Conservation (phyloP, 2,888 invertebrate species). For the Baronia brevicornis region DNA sequence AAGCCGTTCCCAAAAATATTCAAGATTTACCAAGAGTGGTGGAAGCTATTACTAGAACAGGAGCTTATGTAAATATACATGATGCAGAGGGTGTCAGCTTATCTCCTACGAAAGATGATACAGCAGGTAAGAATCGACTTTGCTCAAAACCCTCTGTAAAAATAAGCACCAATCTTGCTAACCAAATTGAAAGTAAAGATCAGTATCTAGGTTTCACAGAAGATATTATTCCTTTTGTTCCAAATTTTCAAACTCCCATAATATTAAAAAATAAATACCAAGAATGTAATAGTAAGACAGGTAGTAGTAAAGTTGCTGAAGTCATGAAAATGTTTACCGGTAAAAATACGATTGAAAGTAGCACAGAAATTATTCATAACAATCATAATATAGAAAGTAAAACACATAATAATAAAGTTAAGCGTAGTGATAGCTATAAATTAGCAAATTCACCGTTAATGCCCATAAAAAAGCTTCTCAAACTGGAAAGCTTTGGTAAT, state of each 20-base stretch:
- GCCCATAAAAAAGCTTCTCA: conserved; percentile 78
- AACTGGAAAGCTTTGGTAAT: conserved; percentile 62
- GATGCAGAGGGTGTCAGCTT: conserved; percentile 77
- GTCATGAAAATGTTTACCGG: conserved; percentile 65
- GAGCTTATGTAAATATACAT: conserved; percentile 84
- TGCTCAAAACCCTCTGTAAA: conserved; percentile 21
- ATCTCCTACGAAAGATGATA: conserved; percentile 77
- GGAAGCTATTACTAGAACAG: conserved; percentile 69
- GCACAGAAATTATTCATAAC: conserved; percentile 30
- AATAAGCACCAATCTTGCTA: conserved; percentile 30
- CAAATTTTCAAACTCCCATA: conserved; percentile 64
- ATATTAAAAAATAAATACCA: conserved; percentile 55
- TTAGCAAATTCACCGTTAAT: conserved; percentile 84
- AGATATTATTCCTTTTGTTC: conserved; percentile 59
- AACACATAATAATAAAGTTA: conserved; percentile 71
- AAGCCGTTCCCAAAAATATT: conserved; percentile 38
- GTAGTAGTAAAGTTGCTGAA: conserved; percentile 62
- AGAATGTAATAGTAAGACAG: conserved; percentile 40
- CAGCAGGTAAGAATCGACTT: conserved; percentile 78
- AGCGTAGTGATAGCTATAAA: conserved; percentile 89
- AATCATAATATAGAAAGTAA: conserved; percentile 30
- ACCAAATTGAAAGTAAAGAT: conserved; percentile 37
- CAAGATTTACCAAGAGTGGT: conserved; percentile 59
- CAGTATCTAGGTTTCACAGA: conserved; percentile 32
- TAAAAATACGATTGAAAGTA: conserved; percentile 31